Base-by-base conservation (phyloP, 2,888 invertebrate genomes). In the Rhyacophila evoluta region DNA sequence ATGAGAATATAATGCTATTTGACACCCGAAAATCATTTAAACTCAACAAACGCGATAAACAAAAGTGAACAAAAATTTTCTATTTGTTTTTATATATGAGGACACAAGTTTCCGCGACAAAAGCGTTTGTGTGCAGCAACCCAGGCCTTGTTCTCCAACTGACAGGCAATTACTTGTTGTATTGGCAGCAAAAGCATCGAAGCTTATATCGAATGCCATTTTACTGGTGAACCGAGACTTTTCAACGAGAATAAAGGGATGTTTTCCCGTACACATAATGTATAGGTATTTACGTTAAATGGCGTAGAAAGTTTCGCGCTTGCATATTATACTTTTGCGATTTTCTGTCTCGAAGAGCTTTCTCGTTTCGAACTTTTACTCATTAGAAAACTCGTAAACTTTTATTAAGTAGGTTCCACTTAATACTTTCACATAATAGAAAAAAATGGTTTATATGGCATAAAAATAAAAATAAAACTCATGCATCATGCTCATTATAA, bases 91-190 rank as follows among this genome's bases (percentile, higher is more conserved):
- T 25, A 19, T 55, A 19, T 2, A 15, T 19, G 55, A 55, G 55
- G 55, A 55, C 25, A 55, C 55, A 55, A 55, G 55, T 55, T 55
- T 39, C 19, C 55, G 19, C 55, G 19, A 55, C 55, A 55, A 55
- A 55, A 55, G 55, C 55, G 55, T 8, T 55, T 55, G 55, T 55
- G 55, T 55, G 55, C 55, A n/a, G 55, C 55, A 55, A 25, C 15
- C 55, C 55, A 33, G 29, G 29, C 29, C 29, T 33, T 19, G 55
- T 55, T 15, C 19, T 55, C 55, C 55, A 25, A 55, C 55, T 55
- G 55, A 55, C 55, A 55, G 55, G 55, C 55, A 55, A 55, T 55
- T 55, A 55, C 55, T 55, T 55, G 55, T 55, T 55, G 55, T 55
- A 55, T 55, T 55, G 55, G 55, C 55, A 55, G 55, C 19, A 10